Evolutionary conservation across 2,113 vertebrate genomes (phyloP).

Genomic region (Tupaia tana): DNA sequence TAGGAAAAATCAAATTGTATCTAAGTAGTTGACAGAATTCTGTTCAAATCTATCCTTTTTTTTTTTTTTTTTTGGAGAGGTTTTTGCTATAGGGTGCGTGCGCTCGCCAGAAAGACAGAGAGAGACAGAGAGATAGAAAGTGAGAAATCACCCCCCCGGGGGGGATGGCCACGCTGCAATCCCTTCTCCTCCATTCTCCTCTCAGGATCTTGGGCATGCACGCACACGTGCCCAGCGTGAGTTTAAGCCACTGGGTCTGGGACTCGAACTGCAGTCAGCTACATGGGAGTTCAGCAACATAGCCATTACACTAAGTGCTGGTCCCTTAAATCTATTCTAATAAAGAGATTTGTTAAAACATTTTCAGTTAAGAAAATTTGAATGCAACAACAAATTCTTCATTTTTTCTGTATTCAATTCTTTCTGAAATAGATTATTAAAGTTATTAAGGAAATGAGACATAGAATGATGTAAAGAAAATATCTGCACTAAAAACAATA

Average conservation of each 20-base stretch:
- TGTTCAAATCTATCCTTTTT: background rate
- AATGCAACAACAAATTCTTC: background rate
- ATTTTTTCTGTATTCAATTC: conserved; percentile 6
- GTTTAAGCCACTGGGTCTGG: too few species aligned
- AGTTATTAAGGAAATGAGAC: conserved; percentile 32
- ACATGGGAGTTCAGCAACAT: too few species aligned
- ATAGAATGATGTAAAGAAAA: conserved; percentile 1
- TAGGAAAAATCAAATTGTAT: conserved; percentile 40
- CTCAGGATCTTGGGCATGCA: too few species aligned
- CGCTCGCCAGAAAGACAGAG: too few species aligned
- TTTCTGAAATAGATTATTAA: conserved; percentile 33
- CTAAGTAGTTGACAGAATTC: background rate
- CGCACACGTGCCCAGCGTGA: too few species aligned
- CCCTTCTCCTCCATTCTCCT: too few species aligned
- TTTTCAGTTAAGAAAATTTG: background rate
- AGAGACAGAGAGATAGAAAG: too few species aligned
- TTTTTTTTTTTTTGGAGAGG: background rate
- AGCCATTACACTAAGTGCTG: too few species aligned
- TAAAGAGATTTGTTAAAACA: background rate
- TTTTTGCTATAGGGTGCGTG: too few species aligned
- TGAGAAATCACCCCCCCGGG: too few species aligned
- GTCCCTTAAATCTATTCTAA: background rate
- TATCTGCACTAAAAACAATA: conserved; percentile 27
- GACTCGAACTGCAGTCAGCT: too few species aligned
- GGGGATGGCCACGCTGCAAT: too few species aligned